Evolutionary conservation across 2,113 vertebrate genomes (phyloP), one percentile per base, ranked within the genome.

Genomic region (Oxyruncus cristatus): DNA sequence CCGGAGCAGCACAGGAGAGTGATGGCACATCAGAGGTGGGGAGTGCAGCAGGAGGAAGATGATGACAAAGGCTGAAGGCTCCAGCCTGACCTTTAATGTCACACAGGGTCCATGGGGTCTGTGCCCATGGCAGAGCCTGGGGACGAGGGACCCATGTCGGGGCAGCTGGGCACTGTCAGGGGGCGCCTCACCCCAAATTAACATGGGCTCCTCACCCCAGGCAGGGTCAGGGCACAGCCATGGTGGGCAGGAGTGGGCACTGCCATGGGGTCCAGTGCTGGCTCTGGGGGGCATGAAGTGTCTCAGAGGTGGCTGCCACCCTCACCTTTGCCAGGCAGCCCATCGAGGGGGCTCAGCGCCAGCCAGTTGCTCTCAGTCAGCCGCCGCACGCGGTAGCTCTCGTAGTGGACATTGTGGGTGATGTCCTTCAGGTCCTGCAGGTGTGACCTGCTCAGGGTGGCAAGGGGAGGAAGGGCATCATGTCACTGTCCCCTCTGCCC

Each of bases 401-500:
- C 99, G 0, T 99, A 99, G 96, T 99, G 99, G 94, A 99, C 98
- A 22, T 99, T 98, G 97, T 99, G 99, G 39, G 99, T 99, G 94
- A 99, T 99, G 86, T 99, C 99, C 97, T 99, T 99, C 97, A 99
- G 98, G 96, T 99, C 99, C 96, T 99, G 99, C 87, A 99, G 98
- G 96, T 99, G 99, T 70, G 99, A 99, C 86, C 99, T 97, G 92
- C 49, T 73, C 58, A 0, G 53, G 52, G n/a, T 0, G 2, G 41
- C 62, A 27, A 23, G 2, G 8, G 73, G 21, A 63, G 32, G 20
- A 79, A 66, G 30, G 35, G 6, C 11, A 18, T 88, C 85, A 53
- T 5, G 42, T 44, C 50, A 44, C 20, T 2, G 12, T 12, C 21
- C 58, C 5, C 5, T 4, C 11, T 5, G 3, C 9, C 52, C 77